These are phyloP conservation scores for Aspidoscelis tigris DNA, from an alignment of 2,113 vertebrate species.

Conservation along the genomic window DNA sequence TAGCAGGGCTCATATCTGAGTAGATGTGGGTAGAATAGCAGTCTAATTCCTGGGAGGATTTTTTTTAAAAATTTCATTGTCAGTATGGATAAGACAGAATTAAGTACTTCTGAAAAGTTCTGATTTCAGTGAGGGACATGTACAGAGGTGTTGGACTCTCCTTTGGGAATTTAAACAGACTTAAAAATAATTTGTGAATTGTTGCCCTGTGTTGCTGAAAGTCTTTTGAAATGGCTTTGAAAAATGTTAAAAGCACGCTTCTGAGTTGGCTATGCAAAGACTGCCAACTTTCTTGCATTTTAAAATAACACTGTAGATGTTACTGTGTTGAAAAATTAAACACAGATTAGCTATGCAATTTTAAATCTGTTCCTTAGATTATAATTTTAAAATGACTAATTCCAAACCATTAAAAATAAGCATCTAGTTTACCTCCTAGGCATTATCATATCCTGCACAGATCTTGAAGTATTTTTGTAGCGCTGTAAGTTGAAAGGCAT, in stretches of 20 bases:
- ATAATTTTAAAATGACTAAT: background rate
- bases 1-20: no score
- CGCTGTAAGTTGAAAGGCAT: background rate
- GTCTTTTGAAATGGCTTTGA: background rate
- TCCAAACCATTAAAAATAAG: background rate
- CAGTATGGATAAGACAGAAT: no score
- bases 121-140: background rate
- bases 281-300: conserved; percentile 5
- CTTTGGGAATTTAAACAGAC: background rate
- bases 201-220: background rate
- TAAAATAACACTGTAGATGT: conserved; percentile 4
- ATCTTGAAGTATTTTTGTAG: conserved; percentile 12
- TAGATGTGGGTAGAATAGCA: no score
- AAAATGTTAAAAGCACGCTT: background rate
- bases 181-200: background rate
- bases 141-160: background rate
- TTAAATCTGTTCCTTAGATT: background rate
- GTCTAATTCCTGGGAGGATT: background rate
- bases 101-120: background rate
- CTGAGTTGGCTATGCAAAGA: background rate
- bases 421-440: background rate
- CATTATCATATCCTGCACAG: background rate
- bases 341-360: background rate
- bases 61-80: background rate
- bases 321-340: no score